Evolutionary conservation across 2,797 vertebrate genomes (phyloP).

Genomic region (Neoniphon sammara): DNA sequence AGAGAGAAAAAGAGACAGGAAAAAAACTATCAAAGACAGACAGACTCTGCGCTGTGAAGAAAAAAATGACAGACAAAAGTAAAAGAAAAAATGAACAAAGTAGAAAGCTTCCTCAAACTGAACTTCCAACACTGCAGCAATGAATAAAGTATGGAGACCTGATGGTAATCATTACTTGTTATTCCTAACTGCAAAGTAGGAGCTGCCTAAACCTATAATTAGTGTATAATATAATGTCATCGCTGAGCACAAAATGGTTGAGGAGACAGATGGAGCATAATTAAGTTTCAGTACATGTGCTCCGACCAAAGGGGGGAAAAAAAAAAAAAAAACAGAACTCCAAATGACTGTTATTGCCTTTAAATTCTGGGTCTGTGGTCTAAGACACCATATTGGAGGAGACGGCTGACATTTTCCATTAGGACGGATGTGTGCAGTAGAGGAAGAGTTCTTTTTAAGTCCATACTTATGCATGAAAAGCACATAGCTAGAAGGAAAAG

Average conservation of each 20-base stretch:
- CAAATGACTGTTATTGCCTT: conserved; percentile 13
- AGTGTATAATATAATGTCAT: conserved; percentile 42
- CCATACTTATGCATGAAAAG: conserved; percentile 17
- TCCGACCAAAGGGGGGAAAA: conserved; percentile 17
- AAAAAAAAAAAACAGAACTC: neutral
- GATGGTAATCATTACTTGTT: conserved; percentile 39
- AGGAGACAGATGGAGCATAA: conserved; percentile 44
- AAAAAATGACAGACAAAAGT: conserved; percentile 23
- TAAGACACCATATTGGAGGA: neutral
- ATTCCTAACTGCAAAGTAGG: conserved; percentile 9
- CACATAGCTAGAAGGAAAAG: conserved; percentile 27
- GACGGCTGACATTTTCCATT: conserved; percentile 34
- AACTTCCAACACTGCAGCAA: conserved; percentile 27
- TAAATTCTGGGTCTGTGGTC: conserved; percentile 5
- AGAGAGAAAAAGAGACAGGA: conserved; percentile 28
- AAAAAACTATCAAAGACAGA: conserved; percentile 41
- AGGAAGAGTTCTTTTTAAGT: conserved; percentile 17
- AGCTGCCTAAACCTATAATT: conserved; percentile 48
- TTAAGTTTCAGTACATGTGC: conserved; percentile 37
- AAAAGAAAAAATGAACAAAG: conserved; percentile 30
- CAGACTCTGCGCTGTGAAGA: conserved; percentile 36
- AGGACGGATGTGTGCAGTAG: neutral
- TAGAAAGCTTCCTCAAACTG: conserved; percentile 9
- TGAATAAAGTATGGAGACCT: conserved; percentile 7
- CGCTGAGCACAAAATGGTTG: conserved; percentile 25